Base-by-base conservation (phyloP, 2,113 vertebrate species). In the Syngnathus typhle region DNA sequence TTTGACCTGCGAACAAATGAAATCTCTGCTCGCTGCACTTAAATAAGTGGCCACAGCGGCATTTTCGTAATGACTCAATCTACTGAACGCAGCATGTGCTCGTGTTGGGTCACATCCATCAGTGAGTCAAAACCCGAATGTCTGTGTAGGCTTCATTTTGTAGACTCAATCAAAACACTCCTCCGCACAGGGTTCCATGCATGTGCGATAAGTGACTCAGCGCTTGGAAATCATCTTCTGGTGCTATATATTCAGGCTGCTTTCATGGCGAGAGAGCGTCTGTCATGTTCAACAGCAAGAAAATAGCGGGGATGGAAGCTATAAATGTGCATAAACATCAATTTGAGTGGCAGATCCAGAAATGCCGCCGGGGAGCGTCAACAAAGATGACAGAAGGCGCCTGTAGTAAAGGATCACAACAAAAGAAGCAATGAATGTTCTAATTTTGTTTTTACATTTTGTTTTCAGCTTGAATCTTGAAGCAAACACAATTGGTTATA, bases 141-240 rank as follows among this genome's bases (percentile, higher is more conserved):
- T 46, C 54, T 41, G 21, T 59, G 21, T 61, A 36, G 59, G 6
- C 37, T 10, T 1, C 41, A 63, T 37, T 71, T 61, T 56, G 47
- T 19, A 43, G 44, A 54, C 51, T 54, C 64, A 18, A 73, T 79
- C 38, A 67, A 68, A 72, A 39, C 58, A 44, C 68, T 54, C 59
- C 63, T 58, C 58, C 7, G n/a, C 36, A 58, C 2, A 10, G 6
- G 54, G 11, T 36, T 46, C 46, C 64, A 16, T 41, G 38, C 59
- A 58, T 16, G 52, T 11, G 10, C 72, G 43, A 55, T 23, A 27
- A 63, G 21, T 68, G 73, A 65, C 65, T 73, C 62, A 70, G 21
- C 23, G 46, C 38, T 61, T 56, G 37, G 27, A n/a, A 23, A 70
- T 51, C 1, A 43, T 73, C 71, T 36, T 36, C 41, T 49, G 16